Evolutionary conservation across 2,797 vertebrate species (phyloP).

Genomic region (Danio albolineatus): DNA sequence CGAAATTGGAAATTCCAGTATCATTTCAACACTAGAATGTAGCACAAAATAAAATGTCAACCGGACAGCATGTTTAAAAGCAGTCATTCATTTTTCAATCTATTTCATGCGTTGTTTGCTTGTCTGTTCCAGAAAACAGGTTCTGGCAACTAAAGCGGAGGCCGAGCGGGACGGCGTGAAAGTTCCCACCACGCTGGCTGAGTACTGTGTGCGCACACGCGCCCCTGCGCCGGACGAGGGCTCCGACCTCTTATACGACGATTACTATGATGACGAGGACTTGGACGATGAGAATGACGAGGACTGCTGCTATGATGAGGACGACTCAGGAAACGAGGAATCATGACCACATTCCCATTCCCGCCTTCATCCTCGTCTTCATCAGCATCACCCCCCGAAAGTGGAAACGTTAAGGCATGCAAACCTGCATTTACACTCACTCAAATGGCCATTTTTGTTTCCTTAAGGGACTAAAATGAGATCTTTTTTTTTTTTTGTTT

Average conservation of each 20-base stretch:
- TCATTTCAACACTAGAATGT: no score
- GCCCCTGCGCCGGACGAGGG: conserved; percentile 89
- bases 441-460: conserved; percentile 36
- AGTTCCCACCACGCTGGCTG: conserved; percentile 93
- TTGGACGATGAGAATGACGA: conserved; percentile 84
- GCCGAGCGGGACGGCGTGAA: conserved; percentile 92
- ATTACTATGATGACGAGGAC: conserved; percentile 93
- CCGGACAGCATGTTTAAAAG: not conserved
- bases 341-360: conserved; percentile 81
- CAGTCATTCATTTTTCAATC: not conserved
- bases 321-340: conserved; percentile 92
- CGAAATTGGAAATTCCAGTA: no score
- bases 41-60: not conserved
- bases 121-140: conserved; percentile 86
- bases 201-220: conserved; percentile 94
- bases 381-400: conserved; percentile 38
- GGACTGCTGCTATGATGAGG: conserved; percentile 89
- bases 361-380: conserved; percentile 29
- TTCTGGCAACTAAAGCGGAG: conserved; percentile 90
- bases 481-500: not conserved
- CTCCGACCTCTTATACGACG: conserved; percentile 93
- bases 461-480: conserved; percentile 8
- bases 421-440: conserved; percentile 54
- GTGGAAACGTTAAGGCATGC: conserved; percentile 56
- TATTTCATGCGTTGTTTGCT: not conserved